Evolutionary conservation across 2,797 vertebrate species (phyloP), one percentile per base, ranked within the genome.

Genomic region (Pangasius krempfi): DNA sequence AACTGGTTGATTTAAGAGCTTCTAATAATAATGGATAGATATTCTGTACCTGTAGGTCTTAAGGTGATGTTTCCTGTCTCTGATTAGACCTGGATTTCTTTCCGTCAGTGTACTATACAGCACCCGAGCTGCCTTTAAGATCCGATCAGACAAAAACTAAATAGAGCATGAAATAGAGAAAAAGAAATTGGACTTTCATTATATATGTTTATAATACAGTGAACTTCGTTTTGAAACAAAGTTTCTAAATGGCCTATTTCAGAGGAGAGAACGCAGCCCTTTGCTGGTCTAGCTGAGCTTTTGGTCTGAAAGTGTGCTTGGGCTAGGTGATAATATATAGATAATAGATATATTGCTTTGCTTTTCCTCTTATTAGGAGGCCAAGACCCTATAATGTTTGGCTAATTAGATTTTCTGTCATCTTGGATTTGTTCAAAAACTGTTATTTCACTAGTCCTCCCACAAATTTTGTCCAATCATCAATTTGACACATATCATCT

Each of bases 51-150:
- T 97, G 94, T 98, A 95, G 12, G 97, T 97, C 91, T 98, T 96
- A 0, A 99, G 97, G 90, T 98, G 98, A 89, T 99, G 92, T 86
- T 99, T 99, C 62, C 97, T 94, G 87, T 99, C 98, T 20, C 98
- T 95, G 95, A 99, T 97, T 91, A 99, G 94, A 58, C 93, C 92
- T 0, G 97, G 97, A 87, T 94, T 96, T 91, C 93, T 94, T 91
- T 92, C 94, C 62, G 95, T 94, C 87, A 99, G 94, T 7, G 96
- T 93, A 0, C 91, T 93, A 22, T 96, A 95, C 68, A 99, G 95
- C 2, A 97, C 96, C 82, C 95, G 97, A 0, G 97, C 97, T 0
- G 98, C 98, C 88, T 97, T 95, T 89, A 97, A 94, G 50, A 99
- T 96, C 5, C 97, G 96, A 86, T 98, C 97, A 0, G 96, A 96